These are phyloP conservation scores for Ophion ellenae DNA, from an alignment of 2,888 invertebrate species.

Conservation along the genomic window DNA sequence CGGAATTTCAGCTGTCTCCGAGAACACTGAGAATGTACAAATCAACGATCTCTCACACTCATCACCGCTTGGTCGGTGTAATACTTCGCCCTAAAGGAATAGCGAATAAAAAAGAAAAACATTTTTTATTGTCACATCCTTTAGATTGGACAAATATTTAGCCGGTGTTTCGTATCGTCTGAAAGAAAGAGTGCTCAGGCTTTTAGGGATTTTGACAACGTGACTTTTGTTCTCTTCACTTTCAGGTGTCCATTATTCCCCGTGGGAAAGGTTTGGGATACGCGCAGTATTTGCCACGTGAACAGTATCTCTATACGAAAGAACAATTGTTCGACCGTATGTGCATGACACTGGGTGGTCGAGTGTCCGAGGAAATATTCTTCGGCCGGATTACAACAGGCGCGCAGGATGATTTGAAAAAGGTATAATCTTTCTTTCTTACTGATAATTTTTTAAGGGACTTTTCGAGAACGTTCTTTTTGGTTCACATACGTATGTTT, in stretches of 20 bases:
- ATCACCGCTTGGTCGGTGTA: too few species aligned
- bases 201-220: not conserved
- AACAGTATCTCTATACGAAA: conserved; percentile 98
- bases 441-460: not conserved
- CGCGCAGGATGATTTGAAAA: conserved; percentile 98
- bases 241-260: conserved; percentile 95
- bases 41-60: too few species aligned
- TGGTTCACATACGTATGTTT: not conserved
- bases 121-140: too few species aligned
- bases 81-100: too few species aligned
- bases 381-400: conserved; percentile 98
- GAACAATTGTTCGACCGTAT: conserved; percentile 98
- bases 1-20: too few species aligned
- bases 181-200: not conserved
- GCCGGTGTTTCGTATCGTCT: not conserved
- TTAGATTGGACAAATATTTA: not conserved
- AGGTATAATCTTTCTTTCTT: conserved; percentile 85
- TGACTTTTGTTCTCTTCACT: conserved; percentile 71
- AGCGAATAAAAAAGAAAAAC: too few species aligned
- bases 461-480: conserved; percentile 10
- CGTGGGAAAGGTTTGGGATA: conserved; percentile 99
- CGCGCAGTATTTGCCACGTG: conserved; percentile 99
- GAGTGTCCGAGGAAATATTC: conserved; percentile 98
- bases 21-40: too few species aligned
- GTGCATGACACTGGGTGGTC: conserved; percentile 99